These are phyloP conservation scores for Omphaloscelis lunosa DNA, from an alignment of 2,888 invertebrate species.

Conservation along the genomic window DNA sequence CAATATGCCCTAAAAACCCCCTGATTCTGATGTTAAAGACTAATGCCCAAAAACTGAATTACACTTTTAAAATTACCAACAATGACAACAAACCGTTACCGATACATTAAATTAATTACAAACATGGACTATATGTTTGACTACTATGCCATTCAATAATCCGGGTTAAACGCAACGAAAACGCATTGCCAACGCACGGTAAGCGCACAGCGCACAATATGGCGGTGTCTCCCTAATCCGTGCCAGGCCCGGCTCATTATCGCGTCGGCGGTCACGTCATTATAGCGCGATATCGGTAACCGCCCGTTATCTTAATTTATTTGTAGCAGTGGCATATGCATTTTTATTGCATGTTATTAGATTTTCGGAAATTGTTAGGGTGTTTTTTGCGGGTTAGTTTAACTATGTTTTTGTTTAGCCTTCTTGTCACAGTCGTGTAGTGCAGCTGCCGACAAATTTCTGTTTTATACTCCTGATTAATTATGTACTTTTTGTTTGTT, in stretches of 20 bases:
- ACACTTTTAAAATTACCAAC: background rate
- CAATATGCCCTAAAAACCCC: background rate
- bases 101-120: constrained; percentile 36
- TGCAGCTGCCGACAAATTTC: too few species aligned
- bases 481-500: too few species aligned
- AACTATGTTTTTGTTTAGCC: too few species aligned
- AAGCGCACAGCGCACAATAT: constrained; percentile 46
- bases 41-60: background rate
- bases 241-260: constrained; percentile 79
- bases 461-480: too few species aligned
- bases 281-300: constrained; percentile 69
- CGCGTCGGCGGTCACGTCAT: constrained; percentile 77
- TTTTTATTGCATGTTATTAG: constrained; percentile 14
- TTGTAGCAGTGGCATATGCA: constrained; percentile 31
- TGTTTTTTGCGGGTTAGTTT: constrained; percentile 10
- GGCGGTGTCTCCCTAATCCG: constrained; percentile 73
- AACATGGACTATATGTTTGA: constrained; percentile 12
- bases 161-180: constrained; percentile 42
- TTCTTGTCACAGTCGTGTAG: too few species aligned
- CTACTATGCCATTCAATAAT: constrained; percentile 35
- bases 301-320: constrained; percentile 67
- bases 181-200: constrained; percentile 39
- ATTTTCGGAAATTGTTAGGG: background rate
- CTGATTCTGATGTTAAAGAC: background rate
- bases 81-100: constrained; percentile 26